A percentile compares a stretch with the other conserved stretches of the same genome.
Evolutionary conservation across 2,888 invertebrate species (phyloP).

Genomic region (Trichogramma dendrolimi): DNA sequence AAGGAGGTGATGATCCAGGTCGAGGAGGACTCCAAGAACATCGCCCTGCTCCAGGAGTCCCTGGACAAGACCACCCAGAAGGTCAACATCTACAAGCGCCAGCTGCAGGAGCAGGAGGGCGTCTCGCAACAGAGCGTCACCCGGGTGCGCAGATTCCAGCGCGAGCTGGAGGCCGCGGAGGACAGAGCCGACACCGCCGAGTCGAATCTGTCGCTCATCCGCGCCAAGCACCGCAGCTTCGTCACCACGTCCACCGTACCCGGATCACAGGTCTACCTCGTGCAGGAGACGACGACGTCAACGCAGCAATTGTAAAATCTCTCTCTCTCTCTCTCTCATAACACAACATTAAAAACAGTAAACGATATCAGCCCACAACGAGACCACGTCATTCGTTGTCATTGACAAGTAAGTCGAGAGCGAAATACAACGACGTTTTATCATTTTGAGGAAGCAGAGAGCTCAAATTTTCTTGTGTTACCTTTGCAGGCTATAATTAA

Average conservation of each 20-base stretch:
- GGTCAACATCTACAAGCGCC: conserved; percentile 91
- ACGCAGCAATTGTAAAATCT: conserved; percentile 52
- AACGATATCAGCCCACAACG: no score
- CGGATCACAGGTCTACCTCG: conserved; percentile 86
- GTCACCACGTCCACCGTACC: conserved; percentile 91
- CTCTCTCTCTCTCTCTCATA: background rate
- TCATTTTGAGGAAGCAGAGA: no score
- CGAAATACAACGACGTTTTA: no score
- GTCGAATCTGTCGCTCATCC: conserved; percentile 88
- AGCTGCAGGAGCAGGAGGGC: conserved; percentile 91
- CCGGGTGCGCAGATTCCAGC: conserved; percentile 95
- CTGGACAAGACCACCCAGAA: conserved; percentile 84
- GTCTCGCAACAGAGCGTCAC: conserved; percentile 88
- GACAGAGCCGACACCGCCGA: conserved; percentile 94
- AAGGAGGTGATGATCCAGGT: conserved; percentile 94
- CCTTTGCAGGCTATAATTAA: no score
- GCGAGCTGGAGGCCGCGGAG: conserved; percentile 95
- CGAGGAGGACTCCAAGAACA: conserved; percentile 96
- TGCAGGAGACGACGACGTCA: conserved; percentile 65
- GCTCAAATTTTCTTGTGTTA: no score
- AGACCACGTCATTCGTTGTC: no score
- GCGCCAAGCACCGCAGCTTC: conserved; percentile 97
- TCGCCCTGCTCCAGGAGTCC: conserved; percentile 83
- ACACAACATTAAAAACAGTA: no score
- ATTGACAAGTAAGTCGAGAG: no score